These are phyloP conservation scores for Ivindomyrus marchei DNA, from an alignment of 2,113 vertebrate genomes.

Conservation along the genomic window DNA sequence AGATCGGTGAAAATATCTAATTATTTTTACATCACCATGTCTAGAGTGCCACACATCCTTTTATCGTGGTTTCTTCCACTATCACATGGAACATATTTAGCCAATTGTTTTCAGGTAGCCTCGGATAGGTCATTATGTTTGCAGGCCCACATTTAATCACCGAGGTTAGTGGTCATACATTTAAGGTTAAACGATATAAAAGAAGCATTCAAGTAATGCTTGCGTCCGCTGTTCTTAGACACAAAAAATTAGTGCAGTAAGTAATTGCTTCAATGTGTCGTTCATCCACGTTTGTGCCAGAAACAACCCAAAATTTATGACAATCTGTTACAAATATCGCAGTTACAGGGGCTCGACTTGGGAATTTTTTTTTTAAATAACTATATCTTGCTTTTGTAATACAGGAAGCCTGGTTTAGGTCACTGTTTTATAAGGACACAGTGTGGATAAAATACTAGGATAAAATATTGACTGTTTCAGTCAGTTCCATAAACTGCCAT, in stretches of 20 bases:
- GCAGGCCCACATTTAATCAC: background rate
- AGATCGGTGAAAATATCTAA: background rate
- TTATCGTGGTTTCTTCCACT: background rate
- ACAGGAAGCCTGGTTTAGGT: constrained; percentile 11
- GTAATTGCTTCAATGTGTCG: constrained; percentile 36
- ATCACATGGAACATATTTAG: background rate
- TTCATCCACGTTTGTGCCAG: background rate
- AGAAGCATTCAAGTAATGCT: constrained; percentile 27
- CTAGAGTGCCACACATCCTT: background rate
- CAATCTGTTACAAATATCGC: constrained; percentile 13
- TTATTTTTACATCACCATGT: background rate
- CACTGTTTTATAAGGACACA: constrained; percentile 16
- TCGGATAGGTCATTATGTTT: background rate
- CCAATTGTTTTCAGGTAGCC: background rate
- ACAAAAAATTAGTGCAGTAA: constrained; percentile 38
- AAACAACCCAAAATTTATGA: constrained; percentile 15
- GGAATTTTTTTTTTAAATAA: background rate
- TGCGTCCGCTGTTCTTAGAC: constrained; percentile 32
- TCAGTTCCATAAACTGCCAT: background rate
- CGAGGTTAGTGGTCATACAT: background rate
- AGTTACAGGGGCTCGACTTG: background rate
- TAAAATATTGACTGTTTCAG: constrained; percentile 11
- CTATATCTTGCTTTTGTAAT: background rate
- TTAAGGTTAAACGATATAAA: constrained; percentile 22
- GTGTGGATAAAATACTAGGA: background rate